Conservation (phyloP, 1,140 invertebrate genomes). For the Drusus annulatus region DNA sequence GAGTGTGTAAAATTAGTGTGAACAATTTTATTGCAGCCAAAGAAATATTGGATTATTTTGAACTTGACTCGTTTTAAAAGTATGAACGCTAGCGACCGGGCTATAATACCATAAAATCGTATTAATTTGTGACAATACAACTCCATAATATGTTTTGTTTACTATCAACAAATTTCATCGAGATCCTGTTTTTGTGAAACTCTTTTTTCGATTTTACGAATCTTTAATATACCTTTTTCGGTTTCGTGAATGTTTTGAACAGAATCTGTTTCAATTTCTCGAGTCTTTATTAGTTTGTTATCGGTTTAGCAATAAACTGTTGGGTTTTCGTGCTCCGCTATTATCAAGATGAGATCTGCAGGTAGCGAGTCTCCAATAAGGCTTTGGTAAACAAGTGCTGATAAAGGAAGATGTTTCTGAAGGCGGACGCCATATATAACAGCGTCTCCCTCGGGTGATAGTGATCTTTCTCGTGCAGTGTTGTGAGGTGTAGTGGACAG, state of each 20-base stretch:
- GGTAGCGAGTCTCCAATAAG: slow-evolving; percentile 21
- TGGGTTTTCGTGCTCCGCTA: neutral
- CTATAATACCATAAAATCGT: neutral
- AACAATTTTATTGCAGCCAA: no score
- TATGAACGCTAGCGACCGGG: no score
- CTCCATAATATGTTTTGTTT: neutral
- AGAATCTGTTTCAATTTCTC: no score
- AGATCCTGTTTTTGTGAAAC: no score
- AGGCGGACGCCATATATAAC: slow-evolving; percentile 37
- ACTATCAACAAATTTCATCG: neutral
- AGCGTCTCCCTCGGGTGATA: slow-evolving; percentile 11
- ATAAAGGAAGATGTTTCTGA: slow-evolving; percentile 35
- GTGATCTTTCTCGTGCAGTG: slow-evolving; percentile 37
- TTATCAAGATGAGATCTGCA: slow-evolving; percentile 34
- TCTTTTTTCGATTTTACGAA: no score
- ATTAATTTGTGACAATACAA: slow-evolving; percentile 7
- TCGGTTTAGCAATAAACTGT: neutral
- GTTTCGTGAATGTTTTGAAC: no score
- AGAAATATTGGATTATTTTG: no score
- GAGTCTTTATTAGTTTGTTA: neutral
- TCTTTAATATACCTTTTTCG: no score
- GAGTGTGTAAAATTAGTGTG: no score
- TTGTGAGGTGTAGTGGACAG: slow-evolving; percentile 29
- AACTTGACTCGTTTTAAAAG: no score
- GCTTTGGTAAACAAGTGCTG: slow-evolving; percentile 29